Conservation (phyloP, 2,888 invertebrate genomes). For the Endotricha flammealis region DNA sequence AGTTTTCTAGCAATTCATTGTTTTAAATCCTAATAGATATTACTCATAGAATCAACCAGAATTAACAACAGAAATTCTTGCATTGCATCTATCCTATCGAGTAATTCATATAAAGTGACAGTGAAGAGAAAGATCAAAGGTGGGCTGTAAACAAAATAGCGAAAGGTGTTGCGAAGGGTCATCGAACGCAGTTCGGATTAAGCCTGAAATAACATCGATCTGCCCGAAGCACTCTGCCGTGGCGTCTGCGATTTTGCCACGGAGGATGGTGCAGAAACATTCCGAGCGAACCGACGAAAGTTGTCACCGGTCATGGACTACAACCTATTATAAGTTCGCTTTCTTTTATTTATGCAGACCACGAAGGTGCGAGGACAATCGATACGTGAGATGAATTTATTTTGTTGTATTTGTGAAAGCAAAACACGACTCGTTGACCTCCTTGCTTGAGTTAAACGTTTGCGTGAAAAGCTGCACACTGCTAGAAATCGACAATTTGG, state of each 20-base stretch:
- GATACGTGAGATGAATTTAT: constrained; percentile 78
- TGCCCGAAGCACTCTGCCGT: no score
- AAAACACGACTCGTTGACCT: constrained; percentile 70
- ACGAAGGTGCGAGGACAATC: constrained; percentile 71
- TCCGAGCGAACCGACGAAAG: constrained; percentile 43
- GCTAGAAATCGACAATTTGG: constrained; percentile 66
- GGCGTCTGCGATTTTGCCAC: no score
- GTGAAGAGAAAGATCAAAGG: no score
- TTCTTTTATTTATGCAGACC: constrained; percentile 73
- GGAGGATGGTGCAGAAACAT: no score
- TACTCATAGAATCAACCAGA: no score
- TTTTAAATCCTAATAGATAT: no score
- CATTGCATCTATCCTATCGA: no score
- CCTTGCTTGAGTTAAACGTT: constrained; percentile 64
- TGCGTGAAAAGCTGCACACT: constrained; percentile 63
- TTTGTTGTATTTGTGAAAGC: constrained; percentile 77
- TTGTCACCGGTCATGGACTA: constrained; percentile 39
- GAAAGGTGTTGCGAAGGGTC: neutral
- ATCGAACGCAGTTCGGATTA: neutral
- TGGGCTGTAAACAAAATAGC: no score
- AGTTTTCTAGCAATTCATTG: no score
- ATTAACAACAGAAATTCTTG: no score
- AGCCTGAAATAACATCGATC: neutral
- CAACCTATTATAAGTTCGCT: constrained; percentile 63
- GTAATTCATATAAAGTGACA: no score